Percentiles rank a stretch among this genome's conserved stretches.
Evolutionary conservation across 53 echinoderm and acorn worm species (phyloP).

Genomic region (Glandiceps talaboti): DNA sequence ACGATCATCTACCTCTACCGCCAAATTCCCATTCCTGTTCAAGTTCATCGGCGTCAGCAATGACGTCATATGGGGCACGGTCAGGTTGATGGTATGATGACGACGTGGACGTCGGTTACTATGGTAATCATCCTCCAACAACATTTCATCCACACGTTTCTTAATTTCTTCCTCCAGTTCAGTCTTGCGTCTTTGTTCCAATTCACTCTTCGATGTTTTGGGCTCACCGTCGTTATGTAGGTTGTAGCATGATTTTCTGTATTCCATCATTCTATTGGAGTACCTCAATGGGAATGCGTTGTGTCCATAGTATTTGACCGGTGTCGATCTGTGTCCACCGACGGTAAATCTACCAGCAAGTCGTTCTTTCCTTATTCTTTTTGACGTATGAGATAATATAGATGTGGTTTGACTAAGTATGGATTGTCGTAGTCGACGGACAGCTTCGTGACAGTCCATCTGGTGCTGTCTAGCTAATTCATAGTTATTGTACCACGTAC

Average conservation of each 20-base stretch:
- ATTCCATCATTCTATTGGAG: neutral
- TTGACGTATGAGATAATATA: neutral
- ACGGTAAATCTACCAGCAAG: neutral
- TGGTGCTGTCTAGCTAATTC: neutral
- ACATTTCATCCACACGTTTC: neutral
- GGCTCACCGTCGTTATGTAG: neutral
- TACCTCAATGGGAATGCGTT: neutral
- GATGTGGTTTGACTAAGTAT: neutral
- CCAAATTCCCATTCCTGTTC: neutral
- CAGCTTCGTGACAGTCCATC: neutral
- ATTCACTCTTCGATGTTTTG: neutral
- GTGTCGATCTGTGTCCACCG: neutral
- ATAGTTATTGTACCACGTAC: neutral
- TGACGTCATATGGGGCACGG: neutral
- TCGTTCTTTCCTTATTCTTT: neutral
- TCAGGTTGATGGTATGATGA: neutral
- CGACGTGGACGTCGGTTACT: neutral
- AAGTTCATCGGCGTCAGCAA: neutral
- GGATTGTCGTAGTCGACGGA: neutral
- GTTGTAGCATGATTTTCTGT: neutral
- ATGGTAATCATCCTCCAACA: neutral
- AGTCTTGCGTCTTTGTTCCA: neutral
- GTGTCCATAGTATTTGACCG: neutral
- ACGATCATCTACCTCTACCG: neutral
- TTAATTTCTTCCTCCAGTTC: neutral